A percentile compares a stretch with the other conserved stretches of the same genome.
phyloP scores from a whole-genome alignment of 2,797 vertebrate species.

The Acanthornis magna region DNA sequence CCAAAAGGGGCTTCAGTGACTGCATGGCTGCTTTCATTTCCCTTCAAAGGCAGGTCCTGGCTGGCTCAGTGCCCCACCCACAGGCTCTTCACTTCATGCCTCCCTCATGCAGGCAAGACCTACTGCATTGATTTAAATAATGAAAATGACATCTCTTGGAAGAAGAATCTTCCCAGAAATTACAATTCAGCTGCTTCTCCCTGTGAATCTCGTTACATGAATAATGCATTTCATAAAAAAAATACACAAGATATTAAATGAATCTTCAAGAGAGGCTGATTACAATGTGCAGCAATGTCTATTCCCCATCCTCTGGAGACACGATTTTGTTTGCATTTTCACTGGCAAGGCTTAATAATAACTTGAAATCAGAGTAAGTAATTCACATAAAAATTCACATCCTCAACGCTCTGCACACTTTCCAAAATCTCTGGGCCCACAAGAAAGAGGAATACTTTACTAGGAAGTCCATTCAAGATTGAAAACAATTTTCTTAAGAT shows the following conservation, averaged over 20 bases:
- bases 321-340: slow-evolving; percentile 63
- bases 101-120: slow-evolving; percentile 8
- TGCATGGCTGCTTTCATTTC: not conserved
- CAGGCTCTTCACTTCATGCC: not conserved
- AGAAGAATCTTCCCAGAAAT: slow-evolving; percentile 60
- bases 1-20: not conserved
- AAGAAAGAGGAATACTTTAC: slow-evolving; percentile 10
- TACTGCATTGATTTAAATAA: slow-evolving; percentile 64
- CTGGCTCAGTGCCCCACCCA: slow-evolving; percentile 13
- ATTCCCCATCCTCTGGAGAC: slow-evolving; percentile 35
- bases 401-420: slow-evolving; percentile 8
- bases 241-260: slow-evolving; percentile 56
- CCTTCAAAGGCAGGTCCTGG: not conserved
- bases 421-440: not conserved
- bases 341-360: slow-evolving; percentile 56
- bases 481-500: slow-evolving; percentile 5
- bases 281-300: slow-evolving; percentile 53
- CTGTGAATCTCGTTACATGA: slow-evolving; percentile 51
- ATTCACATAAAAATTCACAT: slow-evolving; percentile 56
- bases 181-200: slow-evolving; percentile 58
- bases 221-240: slow-evolving; percentile 68
- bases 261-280: slow-evolving; percentile 64
- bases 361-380: slow-evolving; percentile 62
- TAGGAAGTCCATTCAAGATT: not conserved
- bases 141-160: slow-evolving; percentile 40